Evolutionary conservation across 1,140 invertebrate genomes (phyloP).

Genomic region (Drepana arcuata): DNA sequence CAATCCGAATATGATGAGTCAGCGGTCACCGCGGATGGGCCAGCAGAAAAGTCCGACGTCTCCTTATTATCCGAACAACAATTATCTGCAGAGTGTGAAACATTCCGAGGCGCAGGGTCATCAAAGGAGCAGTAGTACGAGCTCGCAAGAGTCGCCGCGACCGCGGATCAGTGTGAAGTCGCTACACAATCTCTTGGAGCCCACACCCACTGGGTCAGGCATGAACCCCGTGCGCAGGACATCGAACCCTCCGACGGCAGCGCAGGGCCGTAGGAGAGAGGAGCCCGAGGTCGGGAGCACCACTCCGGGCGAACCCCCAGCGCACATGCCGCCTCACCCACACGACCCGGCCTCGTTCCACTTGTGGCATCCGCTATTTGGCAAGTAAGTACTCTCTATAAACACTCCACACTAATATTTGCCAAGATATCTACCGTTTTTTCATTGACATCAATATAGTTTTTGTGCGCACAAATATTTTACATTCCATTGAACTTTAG

Average conservation of each 20-base stretch:
- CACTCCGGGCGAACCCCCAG: constrained; percentile 59
- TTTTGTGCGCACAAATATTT: too few relatives aligned
- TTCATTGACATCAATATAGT: too few relatives aligned
- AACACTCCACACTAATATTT: too few relatives aligned
- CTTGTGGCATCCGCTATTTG: constrained; percentile 68
- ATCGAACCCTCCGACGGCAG: constrained; percentile 17
- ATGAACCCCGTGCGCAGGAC: constrained; percentile 20
- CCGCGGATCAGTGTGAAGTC: constrained; percentile 74
- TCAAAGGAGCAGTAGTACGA: constrained; percentile 28
- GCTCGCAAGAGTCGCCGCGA: constrained; percentile 61
- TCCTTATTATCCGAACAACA: constrained; percentile 61
- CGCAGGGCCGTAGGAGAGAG: constrained; percentile 38
- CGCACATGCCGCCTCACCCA: constrained; percentile 41
- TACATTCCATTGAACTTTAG: too few relatives aligned
- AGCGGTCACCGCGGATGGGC: constrained; percentile 44
- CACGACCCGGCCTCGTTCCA: constrained; percentile 63
- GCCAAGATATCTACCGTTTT: too few relatives aligned
- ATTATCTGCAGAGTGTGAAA: constrained; percentile 54
- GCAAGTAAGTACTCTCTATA: constrained; percentile 56
- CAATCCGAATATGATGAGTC: constrained; percentile 50
- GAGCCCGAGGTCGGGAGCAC: constrained; percentile 75
- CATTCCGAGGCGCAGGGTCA: constrained; percentile 34
- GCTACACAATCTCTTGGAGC: constrained; percentile 73
- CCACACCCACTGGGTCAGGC: constrained; percentile 32
- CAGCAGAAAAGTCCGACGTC: constrained; percentile 59